Evolutionary conservation across 1,140 invertebrate species (phyloP), one percentile per base, ranked within the genome.

Genomic region (Nilaparvata lugens): DNA sequence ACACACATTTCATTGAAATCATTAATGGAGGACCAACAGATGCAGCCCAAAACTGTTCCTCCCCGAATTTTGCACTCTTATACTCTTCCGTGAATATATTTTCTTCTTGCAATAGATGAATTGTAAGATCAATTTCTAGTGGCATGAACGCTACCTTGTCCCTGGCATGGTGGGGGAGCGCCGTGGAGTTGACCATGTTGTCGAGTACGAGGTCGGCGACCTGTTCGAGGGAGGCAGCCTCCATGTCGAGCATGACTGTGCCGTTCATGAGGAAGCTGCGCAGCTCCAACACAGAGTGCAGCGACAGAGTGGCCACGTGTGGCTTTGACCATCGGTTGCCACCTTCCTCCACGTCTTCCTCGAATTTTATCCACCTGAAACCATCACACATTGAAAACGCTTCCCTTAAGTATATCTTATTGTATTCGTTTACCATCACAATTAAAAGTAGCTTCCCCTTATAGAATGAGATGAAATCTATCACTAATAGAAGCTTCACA

Each of bases 301-400:
- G 76, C 1, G 92, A 94, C 24, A 96, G 76, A 0, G 93, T 95
- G 13, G 91, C 92, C 21, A 96, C 93, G 72, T 95, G 92, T 2
- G 93, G 93, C 73, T 96, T 96, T 4, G 91, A 94, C 93, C 93
- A 96, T 53, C 93, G 78, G 71, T 95, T 93, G 52, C 93, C 92
- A 23, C 92, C 91, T 75, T 95, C 91, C 74, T 95, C 93, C 0
- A 95, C 93, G 71, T 95, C 91, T 73, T 96, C 93, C 71, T 95
- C 93, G 72, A 95, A 95, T 73, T 95, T 95, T 48, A 96, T 91
- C 93, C 93, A 95, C 68, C 93, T 85, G 56, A 4, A 60, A 19
- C 31, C 3, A 35, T 38, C 24, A 13, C 40, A 42, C 40, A n/a
- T n/a, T n/a, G n/a, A n/a, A n/a, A n/a, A n/a, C n/a, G n/a, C n/a